A percentile compares a stretch with the other conserved stretches of the same genome.
phyloP scores from a whole-genome alignment of 64 coral and sea anemone species.

The Montipora capricornis region DNA sequence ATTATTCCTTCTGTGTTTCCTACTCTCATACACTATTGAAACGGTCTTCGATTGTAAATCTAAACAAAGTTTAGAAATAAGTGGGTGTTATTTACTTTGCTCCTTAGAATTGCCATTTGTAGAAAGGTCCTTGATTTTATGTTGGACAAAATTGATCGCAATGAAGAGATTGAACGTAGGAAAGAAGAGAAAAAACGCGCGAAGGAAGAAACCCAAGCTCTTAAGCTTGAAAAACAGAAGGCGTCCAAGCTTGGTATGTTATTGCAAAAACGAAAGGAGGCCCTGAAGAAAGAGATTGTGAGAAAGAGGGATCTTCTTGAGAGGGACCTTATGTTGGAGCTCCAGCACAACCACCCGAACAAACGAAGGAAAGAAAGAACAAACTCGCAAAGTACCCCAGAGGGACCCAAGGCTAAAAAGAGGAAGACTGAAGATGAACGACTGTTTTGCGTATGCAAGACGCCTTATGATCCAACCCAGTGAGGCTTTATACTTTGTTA shows the following conservation, averaged over 20 bases:
- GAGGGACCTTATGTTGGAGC: conserved; percentile 84
- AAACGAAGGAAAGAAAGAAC: conserved; percentile 25
- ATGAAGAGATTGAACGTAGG: conserved; percentile 78
- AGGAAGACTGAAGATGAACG: conserved; percentile 75
- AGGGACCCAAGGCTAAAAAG: conserved; percentile 55
- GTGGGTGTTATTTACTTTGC: not conserved
- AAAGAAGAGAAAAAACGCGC: conserved; percentile 84
- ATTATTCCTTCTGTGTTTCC: too few species aligned
- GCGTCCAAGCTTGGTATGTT: conserved; percentile 75
- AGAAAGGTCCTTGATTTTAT: conserved; percentile 84
- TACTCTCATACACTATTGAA: too few species aligned
- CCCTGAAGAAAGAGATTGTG: conserved; percentile 84
- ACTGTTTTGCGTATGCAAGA: conserved; percentile 94
- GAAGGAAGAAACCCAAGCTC: conserved; percentile 66
- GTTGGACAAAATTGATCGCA: conserved; percentile 93
- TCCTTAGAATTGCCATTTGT: conserved; percentile 78
- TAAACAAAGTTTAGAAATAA: not conserved
- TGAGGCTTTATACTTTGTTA: conserved; percentile 25
- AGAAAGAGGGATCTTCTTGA: conserved; percentile 89
- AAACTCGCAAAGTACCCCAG: conserved; percentile 28
- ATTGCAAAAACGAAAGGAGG: conserved; percentile 95
- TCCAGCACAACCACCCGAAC: conserved; percentile 14
- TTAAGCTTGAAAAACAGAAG: conserved; percentile 77
- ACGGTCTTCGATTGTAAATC: too few species aligned
- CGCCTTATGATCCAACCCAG: conserved; percentile 87